Evolutionary conservation across 2,797 vertebrate genomes (phyloP).

Genomic region (Catamblyrhynchus diadema): DNA sequence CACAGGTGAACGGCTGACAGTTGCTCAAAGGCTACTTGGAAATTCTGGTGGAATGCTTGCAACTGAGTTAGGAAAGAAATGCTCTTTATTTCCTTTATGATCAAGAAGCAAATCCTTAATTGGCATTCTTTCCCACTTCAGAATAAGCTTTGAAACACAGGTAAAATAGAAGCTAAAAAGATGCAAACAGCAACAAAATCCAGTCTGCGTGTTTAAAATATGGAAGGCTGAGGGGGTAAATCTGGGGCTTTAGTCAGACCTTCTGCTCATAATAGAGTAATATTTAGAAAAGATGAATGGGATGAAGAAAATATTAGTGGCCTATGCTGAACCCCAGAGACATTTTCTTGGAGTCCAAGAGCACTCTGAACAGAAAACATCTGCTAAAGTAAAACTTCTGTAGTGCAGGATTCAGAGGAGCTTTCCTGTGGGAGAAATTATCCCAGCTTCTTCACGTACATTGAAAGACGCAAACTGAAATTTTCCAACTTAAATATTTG

Average conservation of each 20-base stretch:
- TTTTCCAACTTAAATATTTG: neutral
- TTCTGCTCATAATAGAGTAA: neutral
- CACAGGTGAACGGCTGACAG: neutral
- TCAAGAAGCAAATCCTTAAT: neutral
- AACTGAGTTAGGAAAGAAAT: neutral
- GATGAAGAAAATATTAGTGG: neutral
- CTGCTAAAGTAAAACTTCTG: neutral
- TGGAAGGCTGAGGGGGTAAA: fast-evolving
- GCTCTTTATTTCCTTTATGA: neutral
- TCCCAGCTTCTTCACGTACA: neutral
- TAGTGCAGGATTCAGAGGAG: neutral
- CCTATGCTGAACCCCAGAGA: neutral
- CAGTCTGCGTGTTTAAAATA: neutral
- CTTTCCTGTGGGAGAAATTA: neutral
- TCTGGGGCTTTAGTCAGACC: neutral
- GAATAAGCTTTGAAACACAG: neutral
- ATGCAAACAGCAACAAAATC: neutral
- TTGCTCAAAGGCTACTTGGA: conserved; percentile 5
- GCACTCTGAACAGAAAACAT: neutral
- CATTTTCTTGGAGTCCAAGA: neutral
- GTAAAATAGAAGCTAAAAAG: neutral
- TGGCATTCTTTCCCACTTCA: neutral
- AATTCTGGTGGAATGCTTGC: neutral
- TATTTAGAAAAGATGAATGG: neutral
- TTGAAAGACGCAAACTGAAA: neutral